phyloP scores from a whole-genome alignment of 2,888 invertebrate genomes.

The Diarsia brunnea region DNA sequence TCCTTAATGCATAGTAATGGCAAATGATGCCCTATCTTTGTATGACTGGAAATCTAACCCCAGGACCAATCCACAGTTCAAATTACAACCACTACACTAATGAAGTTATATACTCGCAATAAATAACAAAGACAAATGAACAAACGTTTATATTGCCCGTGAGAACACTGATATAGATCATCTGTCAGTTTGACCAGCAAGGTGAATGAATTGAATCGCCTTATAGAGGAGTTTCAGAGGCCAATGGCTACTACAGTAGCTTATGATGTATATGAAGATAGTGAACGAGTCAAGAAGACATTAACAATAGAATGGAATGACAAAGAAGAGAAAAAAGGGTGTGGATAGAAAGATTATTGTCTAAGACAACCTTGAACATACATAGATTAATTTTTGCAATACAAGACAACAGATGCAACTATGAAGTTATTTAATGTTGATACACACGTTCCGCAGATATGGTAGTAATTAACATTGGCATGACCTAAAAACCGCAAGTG shows the following conservation, averaged over 20 bases:
- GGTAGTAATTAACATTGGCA: conserved; percentile 70
- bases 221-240: conserved; percentile 27
- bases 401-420: conserved; percentile 14
- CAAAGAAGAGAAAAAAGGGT: background rate
- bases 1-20: background rate
- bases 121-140: conserved; percentile 52
- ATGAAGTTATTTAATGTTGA: conserved; percentile 36
- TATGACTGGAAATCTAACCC: conserved; percentile 1
- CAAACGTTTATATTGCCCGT: conserved; percentile 30
- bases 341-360: background rate
- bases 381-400: conserved; percentile 10
- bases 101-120: conserved; percentile 30
- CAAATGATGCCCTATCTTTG: background rate
- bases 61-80: background rate
- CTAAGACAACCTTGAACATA: conserved; percentile 15
- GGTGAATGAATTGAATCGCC: conserved; percentile 49
- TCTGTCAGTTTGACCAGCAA: conserved; percentile 34
- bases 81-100: conserved; percentile 10
- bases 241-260: conserved; percentile 13
- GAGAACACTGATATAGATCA: conserved; percentile 52
- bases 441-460: conserved; percentile 29
- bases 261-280: background rate
- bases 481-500: conserved; percentile 74
- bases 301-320: conserved; percentile 17
- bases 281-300: background rate